phyloP scores from a whole-genome alignment of 1,140 invertebrate genomes.

The Drosophila equinoxialis region DNA sequence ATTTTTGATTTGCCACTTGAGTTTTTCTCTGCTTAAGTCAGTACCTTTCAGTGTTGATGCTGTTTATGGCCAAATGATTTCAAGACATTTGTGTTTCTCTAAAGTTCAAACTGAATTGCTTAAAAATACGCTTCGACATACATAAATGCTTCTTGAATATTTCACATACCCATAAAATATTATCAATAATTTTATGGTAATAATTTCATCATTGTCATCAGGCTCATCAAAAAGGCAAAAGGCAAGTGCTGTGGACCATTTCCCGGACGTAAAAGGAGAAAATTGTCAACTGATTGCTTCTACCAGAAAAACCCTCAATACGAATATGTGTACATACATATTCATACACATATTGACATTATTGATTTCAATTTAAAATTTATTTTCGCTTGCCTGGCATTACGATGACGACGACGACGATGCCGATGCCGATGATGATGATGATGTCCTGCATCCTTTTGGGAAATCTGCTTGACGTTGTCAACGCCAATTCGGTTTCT shows the following conservation, averaged over 20 bases:
- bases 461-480: slow-evolving; percentile 41
- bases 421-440: slow-evolving; percentile 12
- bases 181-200: slow-evolving; percentile 20
- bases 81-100: not conserved
- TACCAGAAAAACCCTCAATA: slow-evolving; percentile 15
- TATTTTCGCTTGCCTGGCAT: slow-evolving; percentile 39
- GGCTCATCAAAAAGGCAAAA: slow-evolving; percentile 16
- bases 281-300: slow-evolving; percentile 21
- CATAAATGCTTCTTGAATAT: not conserved
- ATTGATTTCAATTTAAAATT: slow-evolving; percentile 75
- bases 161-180: slow-evolving; percentile 8
- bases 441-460: slow-evolving; percentile 30
- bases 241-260: slow-evolving; percentile 8
- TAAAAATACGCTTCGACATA: not conserved
- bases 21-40: no score
- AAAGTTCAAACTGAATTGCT: not conserved
- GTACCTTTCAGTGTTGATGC: no score
- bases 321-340: slow-evolving; percentile 27
- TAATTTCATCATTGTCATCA: slow-evolving; percentile 21
- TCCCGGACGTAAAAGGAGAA: not conserved
- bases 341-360: slow-evolving; percentile 41
- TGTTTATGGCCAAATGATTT: not conserved
- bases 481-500: slow-evolving; percentile 57
- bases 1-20: no score
- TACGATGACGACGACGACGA: slow-evolving; percentile 11